phyloP scores from a whole-genome alignment of 2,888 invertebrate genomes.

The Drosophila pseudotakahashii region DNA sequence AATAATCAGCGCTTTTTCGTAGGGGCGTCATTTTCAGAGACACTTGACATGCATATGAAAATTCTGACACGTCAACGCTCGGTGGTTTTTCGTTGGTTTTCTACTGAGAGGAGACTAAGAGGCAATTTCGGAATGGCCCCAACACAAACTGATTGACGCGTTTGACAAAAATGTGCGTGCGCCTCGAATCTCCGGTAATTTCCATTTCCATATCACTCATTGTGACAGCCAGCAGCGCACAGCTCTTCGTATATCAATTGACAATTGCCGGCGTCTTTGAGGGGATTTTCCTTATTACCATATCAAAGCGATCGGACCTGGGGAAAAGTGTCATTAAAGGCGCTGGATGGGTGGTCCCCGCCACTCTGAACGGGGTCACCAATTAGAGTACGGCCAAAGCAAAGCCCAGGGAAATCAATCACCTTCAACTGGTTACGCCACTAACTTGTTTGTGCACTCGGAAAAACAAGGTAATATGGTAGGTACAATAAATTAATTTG shows the following conservation, averaged over 20 bases:
- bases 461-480: neutral
- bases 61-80: constrained; percentile 84
- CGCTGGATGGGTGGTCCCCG: constrained; percentile 49
- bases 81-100: constrained; percentile 41
- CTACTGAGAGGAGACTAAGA: neutral
- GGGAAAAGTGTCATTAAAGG: constrained; percentile 61
- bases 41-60: constrained; percentile 84
- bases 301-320: constrained; percentile 62
- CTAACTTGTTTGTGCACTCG: neutral
- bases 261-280: constrained; percentile 74
- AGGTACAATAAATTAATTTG: too few species aligned
- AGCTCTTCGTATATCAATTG: constrained; percentile 49
- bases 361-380: constrained; percentile 21
- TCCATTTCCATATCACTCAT: constrained; percentile 65
- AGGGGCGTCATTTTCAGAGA: constrained; percentile 68
- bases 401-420: constrained; percentile 31
- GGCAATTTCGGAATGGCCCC: constrained; percentile 1
- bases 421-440: constrained; percentile 14
- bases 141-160: constrained; percentile 67
- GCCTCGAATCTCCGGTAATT: constrained; percentile 53
- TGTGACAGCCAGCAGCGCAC: constrained; percentile 66
- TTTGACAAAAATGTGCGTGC: constrained; percentile 70
- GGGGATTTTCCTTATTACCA: constrained; percentile 70
- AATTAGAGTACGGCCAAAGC: constrained; percentile 19
- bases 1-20: constrained; percentile 71